Evolutionary conservation across 2,113 vertebrate species (phyloP).

Genomic region (Hemibagrus wyckioides): DNA sequence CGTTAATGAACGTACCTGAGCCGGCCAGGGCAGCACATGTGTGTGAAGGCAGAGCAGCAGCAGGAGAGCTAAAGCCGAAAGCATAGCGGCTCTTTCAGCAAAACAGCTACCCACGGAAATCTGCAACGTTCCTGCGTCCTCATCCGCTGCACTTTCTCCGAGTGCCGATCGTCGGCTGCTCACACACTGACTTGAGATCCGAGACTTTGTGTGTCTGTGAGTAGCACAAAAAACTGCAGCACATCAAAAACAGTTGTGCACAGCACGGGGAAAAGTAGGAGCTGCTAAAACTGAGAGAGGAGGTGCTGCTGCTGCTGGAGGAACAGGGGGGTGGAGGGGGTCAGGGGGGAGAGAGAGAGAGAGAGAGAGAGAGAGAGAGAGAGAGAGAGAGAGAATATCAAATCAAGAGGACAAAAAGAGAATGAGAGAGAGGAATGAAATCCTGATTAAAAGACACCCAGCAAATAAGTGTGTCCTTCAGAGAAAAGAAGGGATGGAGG

Average conservation of each 20-base stretch:
- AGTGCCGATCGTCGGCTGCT: slow-evolving; percentile 24
- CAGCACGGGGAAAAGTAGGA: slow-evolving; percentile 13
- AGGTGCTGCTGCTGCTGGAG: slow-evolving; percentile 23
- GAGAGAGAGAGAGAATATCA: no score
- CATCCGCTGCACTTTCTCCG: slow-evolving; percentile 1
- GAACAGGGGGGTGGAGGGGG: neutral
- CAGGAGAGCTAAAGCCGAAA: slow-evolving; percentile 68
- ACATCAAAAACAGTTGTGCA: slow-evolving; percentile 2
- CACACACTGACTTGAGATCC: slow-evolving; percentile 35
- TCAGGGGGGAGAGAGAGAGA: neutral
- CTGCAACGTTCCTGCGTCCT: neutral
- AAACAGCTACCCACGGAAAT: slow-evolving; percentile 61
- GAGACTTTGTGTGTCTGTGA: neutral
- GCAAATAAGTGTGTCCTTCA: slow-evolving; percentile 11
- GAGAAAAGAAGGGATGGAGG: neutral
- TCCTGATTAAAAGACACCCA: neutral
- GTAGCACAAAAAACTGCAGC: slow-evolving; percentile 32
- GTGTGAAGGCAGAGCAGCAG: slow-evolving; percentile 82
- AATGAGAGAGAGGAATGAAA: slow-evolving; percentile 40
- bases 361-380: no score
- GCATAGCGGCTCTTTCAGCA: slow-evolving; percentile 65
- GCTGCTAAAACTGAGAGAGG: slow-evolving; percentile 17
- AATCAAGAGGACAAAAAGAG: slow-evolving; percentile 29
- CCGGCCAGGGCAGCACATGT: slow-evolving; percentile 74
- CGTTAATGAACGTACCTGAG: slow-evolving; percentile 76